Evolutionary conservation across 2,113 vertebrate species (phyloP).

Genomic region (Tapirus terrestris): DNA sequence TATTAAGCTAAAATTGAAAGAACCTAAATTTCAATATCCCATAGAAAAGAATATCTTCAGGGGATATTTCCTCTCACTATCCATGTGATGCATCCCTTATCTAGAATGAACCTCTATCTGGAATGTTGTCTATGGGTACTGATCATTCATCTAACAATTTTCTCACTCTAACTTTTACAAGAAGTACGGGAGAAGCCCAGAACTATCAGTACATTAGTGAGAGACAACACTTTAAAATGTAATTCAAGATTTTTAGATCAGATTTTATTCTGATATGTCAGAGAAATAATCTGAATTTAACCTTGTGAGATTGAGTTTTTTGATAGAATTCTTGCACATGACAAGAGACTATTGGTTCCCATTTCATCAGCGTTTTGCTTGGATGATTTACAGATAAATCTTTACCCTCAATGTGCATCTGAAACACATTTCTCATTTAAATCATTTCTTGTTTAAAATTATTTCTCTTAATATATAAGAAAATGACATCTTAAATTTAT

Average conservation of each 20-base stretch:
- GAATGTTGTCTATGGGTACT: background rate
- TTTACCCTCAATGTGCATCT: conserved; percentile 45
- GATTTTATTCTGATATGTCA: background rate
- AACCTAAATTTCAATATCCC: background rate
- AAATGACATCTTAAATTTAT: conserved; percentile 71
- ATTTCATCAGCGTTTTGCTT: conserved; percentile 57
- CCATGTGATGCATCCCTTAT: background rate
- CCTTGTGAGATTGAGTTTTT: conserved; percentile 56
- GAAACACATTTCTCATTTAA: conserved; percentile 73
- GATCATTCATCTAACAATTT: background rate
- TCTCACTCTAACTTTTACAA: background rate
- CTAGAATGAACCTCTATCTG: background rate
- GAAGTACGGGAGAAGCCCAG: background rate
- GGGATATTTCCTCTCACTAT: background rate
- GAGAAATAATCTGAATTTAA: conserved; percentile 42
- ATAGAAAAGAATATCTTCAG: background rate
- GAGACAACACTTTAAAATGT: background rate
- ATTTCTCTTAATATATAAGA: conserved; percentile 63
- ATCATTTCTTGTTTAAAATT: conserved; percentile 70
- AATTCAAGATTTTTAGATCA: background rate
- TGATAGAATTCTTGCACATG: conserved; percentile 56
- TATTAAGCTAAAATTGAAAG: background rate
- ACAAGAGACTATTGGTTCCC: conserved; percentile 63
- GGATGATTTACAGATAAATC: conserved; percentile 56
- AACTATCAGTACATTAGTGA: background rate